Evolutionary conservation across 2,888 invertebrate species (phyloP), one percentile per base, ranked within the genome.

Genomic region (Hymenopus coronatus): DNA sequence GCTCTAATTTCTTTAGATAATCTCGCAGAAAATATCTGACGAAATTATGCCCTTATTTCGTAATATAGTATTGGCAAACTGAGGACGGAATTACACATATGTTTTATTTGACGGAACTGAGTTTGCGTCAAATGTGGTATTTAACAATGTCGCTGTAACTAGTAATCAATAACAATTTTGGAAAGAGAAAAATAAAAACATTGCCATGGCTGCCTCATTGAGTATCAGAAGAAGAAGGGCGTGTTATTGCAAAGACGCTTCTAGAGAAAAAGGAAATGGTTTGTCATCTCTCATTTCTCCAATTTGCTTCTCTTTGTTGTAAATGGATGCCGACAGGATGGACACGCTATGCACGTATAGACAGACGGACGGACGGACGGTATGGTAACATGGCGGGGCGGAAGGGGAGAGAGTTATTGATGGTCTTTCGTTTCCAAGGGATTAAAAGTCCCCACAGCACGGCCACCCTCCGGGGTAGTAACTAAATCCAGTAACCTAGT

Each of bases 401-500:
- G 54, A 20, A 70, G 54, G 54, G 54, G 85, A 27, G 30, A 85
- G 46, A 20, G 88, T 84, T 88, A 88, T 88, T 88, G 88, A 88
- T 88, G 88, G 81, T 30, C 84, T 84, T 88, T 88, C 30, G 83
- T 88, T 88, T 88, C 70, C 46, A 70, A 88, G 70, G 88, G 88
- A 88, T 88, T 88, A 88, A 14, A 83, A 83, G 30, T 70, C 88
- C 88, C 88, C 83, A n/a, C 85, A 70, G n/a, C 46, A 84, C 33
- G 86, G 81, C 86, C 27, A 30, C 86, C 86, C 70, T 70, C 54
- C 54, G 46, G 86, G 28, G 25, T 30, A 81, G 86, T 88, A 88
- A 88, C 88, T 88, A 88, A 83, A 88, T 88, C 88, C 84, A 88
- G 88, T 88, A 88, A 88, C 88, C 88, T 88, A 88, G 88, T 88